A percentile compares a stretch with the other conserved stretches of the same genome.
Conservation (phyloP, 1,140 invertebrate genomes). For the Sycobia sp. region DNA sequence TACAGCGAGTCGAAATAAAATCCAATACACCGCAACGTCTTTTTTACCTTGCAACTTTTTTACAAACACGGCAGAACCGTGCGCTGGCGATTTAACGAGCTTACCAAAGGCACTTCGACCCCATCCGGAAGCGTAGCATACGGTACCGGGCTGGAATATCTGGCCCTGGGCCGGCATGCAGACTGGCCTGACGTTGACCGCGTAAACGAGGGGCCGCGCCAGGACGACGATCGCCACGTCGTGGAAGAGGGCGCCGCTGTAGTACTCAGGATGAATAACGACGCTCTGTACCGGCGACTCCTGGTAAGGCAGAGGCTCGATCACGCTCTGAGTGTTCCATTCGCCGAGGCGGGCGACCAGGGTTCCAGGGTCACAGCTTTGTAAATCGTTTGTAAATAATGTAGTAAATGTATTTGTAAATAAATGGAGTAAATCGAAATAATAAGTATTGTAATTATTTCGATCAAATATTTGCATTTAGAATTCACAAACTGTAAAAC, state of each 20-base stretch:
- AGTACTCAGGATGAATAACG: constrained; percentile 59
- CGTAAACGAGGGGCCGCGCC: constrained; percentile 55
- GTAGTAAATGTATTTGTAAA: too few relatives aligned
- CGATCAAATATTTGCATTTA: too few relatives aligned
- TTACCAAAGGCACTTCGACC: constrained; percentile 71
- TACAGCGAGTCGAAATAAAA: too few relatives aligned
- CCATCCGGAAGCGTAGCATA: constrained; percentile 75
- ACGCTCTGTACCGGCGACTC: constrained; percentile 60
- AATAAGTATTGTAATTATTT: too few relatives aligned
- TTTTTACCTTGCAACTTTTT: too few relatives aligned
- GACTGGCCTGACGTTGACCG: constrained; percentile 64
- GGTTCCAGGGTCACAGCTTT: constrained; percentile 42
- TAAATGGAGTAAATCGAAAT: too few relatives aligned
- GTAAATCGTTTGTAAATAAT: too few relatives aligned
- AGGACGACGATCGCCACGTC: constrained; percentile 69
- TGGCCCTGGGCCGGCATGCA: constrained; percentile 64
- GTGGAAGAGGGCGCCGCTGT: constrained; percentile 62
- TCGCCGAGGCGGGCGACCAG: constrained; percentile 52
- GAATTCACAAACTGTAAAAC: too few relatives aligned
- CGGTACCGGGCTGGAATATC: constrained; percentile 49
- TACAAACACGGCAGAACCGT: too few relatives aligned
- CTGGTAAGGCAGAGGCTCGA: constrained; percentile 65
- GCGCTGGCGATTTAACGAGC: not conserved
- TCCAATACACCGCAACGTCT: too few relatives aligned
- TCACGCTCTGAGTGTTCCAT: constrained; percentile 61